Conservation (phyloP, 1,140 invertebrate species). For the Parasteatoda tepidariorum region DNA sequence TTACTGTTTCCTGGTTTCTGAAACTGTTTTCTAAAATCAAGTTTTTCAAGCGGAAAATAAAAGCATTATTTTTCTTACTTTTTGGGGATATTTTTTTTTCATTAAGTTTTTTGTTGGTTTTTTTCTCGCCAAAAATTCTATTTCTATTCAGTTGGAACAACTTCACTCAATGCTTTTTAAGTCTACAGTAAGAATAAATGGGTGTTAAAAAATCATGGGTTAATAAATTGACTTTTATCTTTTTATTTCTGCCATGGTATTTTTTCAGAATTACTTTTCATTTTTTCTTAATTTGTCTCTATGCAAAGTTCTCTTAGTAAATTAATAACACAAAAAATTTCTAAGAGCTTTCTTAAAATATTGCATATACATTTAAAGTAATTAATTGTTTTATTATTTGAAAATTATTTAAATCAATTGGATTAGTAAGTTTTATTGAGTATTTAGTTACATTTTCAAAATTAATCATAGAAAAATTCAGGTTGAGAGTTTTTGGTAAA, state of each 20-base stretch:
- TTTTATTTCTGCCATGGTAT: background rate
- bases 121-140: background rate
- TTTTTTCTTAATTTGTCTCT: background rate
- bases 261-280: background rate
- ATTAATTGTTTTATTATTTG: no score
- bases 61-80: conserved; percentile 11
- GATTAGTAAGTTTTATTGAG: no score
- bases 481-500: no score
- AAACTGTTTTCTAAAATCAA: conserved; percentile 18
- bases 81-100: background rate
- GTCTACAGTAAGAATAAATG: background rate
- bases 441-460: no score
- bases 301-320: background rate
- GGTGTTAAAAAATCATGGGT: conserved; percentile 25
- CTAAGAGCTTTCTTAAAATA: no score
- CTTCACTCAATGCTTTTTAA: background rate
- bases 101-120: background rate
- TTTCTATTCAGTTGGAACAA: conserved; percentile 11
- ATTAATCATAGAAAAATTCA: no score
- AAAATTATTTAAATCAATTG: no score
- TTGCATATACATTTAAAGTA: background rate
- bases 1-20: conserved; percentile 22
- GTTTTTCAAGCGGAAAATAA: conserved; percentile 10
- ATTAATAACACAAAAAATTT: no score
- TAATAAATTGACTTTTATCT: conserved; percentile 8